These are phyloP conservation scores for Planococcus citri DNA, from an alignment of 1,140 invertebrate species.

Conservation along the genomic window DNA sequence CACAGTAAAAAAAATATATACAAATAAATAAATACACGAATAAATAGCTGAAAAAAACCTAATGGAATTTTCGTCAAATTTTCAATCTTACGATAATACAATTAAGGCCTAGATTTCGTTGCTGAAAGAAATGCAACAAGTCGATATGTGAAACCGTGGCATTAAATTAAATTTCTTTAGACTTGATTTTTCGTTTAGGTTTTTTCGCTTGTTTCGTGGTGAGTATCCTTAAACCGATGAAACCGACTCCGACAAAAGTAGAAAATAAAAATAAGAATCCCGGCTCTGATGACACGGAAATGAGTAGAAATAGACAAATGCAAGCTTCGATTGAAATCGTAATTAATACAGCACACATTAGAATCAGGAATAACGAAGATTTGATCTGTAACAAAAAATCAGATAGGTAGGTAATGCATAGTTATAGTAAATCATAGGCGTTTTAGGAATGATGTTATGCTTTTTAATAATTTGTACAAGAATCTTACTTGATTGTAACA, in stretches of 20 bases:
- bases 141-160: too few species aligned
- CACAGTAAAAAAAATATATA: too few species aligned
- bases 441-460: too few species aligned
- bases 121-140: too few species aligned
- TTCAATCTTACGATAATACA: too few species aligned
- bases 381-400: neutral
- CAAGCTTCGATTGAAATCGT: neutral
- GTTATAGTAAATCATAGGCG: too few species aligned
- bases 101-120: too few species aligned
- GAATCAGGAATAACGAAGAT: neutral
- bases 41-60: too few species aligned
- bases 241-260: neutral
- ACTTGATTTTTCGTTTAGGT: neutral
- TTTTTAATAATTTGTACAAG: neutral
- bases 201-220: neutral
- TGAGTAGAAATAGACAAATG: neutral
- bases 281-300: neutral
- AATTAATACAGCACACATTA: neutral
- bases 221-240: neutral
- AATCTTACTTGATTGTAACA: neutral
- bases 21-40: too few species aligned
- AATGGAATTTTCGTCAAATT: too few species aligned
- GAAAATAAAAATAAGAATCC: neutral
- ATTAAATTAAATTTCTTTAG: conserved; percentile 12
- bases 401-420: too few species aligned